These are phyloP conservation scores for Tupaia chinensis DNA, from an alignment of 2,113 vertebrate genomes.

Conservation along the genomic window DNA sequence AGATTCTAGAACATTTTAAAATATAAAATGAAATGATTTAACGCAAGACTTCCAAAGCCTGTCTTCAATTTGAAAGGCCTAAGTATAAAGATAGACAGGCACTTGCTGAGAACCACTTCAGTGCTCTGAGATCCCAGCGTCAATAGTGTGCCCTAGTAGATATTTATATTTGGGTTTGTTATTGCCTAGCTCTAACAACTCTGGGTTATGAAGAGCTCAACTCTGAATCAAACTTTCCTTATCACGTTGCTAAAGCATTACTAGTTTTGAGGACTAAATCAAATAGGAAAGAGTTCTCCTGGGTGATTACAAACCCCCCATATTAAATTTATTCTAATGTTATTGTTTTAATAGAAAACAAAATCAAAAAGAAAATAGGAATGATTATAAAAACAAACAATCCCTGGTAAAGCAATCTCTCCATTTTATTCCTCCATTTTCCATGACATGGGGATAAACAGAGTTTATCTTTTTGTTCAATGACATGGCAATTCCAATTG, in stretches of 20 bases:
- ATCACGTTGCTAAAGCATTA: background rate
- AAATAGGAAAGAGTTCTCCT: constrained; percentile 5
- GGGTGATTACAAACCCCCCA: background rate
- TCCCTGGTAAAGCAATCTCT: background rate
- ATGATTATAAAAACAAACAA: background rate
- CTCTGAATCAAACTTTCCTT: background rate
- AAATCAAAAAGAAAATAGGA: background rate
- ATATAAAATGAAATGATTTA: background rate
- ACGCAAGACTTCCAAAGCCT: background rate
- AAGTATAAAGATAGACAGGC: background rate
- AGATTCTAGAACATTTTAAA: background rate
- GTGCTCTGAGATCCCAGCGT: background rate
- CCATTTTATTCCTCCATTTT: background rate
- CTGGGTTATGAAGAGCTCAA: background rate
- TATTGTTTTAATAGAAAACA: background rate
- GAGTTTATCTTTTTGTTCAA: constrained; percentile 1
- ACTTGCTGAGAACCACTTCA: background rate
- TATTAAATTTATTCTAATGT: constrained; percentile 18
- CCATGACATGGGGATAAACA: background rate
- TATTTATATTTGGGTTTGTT: background rate
- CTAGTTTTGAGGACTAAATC: constrained; percentile 11
- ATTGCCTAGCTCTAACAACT: background rate
- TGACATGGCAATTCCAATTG: background rate
- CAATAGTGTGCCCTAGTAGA: background rate
- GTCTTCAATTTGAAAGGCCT: background rate